Conservation (phyloP, 2,888 invertebrate genomes). For the Agrochola circellaris region DNA sequence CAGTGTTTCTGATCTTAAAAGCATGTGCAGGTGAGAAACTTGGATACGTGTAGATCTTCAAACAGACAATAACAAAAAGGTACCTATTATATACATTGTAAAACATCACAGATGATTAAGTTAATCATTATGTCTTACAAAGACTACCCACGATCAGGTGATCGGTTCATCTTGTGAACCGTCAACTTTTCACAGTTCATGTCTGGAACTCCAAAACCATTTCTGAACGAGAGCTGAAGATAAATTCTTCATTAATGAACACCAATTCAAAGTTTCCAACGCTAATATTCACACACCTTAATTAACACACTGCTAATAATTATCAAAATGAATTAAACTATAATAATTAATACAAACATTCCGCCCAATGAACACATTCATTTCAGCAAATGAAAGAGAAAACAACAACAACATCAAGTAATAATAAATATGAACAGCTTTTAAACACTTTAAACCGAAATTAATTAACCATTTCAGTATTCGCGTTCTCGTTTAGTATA, state of each 20-base stretch:
- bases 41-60: no score
- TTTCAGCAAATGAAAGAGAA: conserved; percentile 22
- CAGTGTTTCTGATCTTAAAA: not conserved
- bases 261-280: not conserved
- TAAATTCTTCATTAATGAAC: not conserved
- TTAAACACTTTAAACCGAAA: not conserved
- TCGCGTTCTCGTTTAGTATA: conserved; percentile 24
- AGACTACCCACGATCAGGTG: not conserved
- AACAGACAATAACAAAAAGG: no score
- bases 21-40: no score
- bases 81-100: no score
- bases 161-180: not conserved
- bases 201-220: not conserved
- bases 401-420: conserved; percentile 1
- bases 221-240: not conserved
- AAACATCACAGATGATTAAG: no score
- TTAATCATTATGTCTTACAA: not conserved
- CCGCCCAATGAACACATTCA: conserved; percentile 28
- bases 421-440: not conserved
- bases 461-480: conserved; percentile 11
- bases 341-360: conserved; percentile 25
- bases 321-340: conserved; percentile 39
- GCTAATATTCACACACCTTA: not conserved
- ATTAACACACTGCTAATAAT: conserved; percentile 21
- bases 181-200: no score